A percentile compares a stretch with the other conserved stretches of the same genome.
Conservation (phyloP, 2,113 vertebrate species). For the Pangasianodon hypophthalmus region DNA sequence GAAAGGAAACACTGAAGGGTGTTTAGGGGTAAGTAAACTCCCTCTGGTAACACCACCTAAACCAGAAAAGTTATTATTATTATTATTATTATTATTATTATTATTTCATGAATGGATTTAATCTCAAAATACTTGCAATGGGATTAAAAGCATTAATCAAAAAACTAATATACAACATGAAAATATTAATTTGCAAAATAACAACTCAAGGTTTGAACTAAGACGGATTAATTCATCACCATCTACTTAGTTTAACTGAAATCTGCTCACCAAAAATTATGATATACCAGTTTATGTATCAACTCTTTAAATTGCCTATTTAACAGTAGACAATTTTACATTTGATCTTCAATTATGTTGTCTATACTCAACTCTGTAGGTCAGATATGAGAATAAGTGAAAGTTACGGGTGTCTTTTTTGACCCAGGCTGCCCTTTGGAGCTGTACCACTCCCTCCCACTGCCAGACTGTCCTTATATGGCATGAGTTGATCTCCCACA, state of each 20-base stretch:
- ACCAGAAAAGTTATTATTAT: background rate
- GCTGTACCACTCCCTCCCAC: constrained; percentile 29
- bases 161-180: background rate
- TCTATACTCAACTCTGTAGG: background rate
- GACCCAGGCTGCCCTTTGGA: constrained; percentile 9
- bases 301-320: background rate
- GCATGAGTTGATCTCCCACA: constrained; percentile 41
- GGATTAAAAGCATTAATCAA: background rate
- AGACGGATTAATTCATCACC: background rate
- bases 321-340: background rate
- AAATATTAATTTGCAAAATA: background rate
- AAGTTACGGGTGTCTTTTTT: constrained; percentile 6
- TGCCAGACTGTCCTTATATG: constrained; percentile 59
- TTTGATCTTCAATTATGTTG: background rate
- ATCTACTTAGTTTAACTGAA: background rate
- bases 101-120: background rate
- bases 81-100: background rate
- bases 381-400: background rate
- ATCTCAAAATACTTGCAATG: background rate
- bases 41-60: background rate
- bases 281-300: background rate
- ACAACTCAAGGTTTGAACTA: background rate
- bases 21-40: background rate
- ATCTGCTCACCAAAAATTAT: background rate
- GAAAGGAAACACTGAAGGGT: background rate